phyloP scores from a whole-genome alignment of 2,797 vertebrate species.

The Hapalemur alaotrensis region DNA sequence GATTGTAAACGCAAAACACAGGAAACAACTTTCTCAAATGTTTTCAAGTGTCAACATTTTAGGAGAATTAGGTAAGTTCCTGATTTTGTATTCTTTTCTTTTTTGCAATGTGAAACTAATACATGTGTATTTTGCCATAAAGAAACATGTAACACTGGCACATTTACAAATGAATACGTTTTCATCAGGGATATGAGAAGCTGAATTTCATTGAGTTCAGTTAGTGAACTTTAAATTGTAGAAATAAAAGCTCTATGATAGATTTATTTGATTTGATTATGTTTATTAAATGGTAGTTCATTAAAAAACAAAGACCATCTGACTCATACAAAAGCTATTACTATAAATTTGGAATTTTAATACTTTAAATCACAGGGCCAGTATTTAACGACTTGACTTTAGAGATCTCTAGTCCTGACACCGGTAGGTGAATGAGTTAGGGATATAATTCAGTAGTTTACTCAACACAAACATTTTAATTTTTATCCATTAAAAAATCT shows the following conservation, averaged over 20 bases:
- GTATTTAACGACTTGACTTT: conserved; percentile 15
- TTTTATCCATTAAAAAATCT: not conserved
- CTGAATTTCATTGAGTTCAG: not conserved
- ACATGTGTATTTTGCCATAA: not conserved
- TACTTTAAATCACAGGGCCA: not conserved
- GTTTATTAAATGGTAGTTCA: conserved; percentile 28
- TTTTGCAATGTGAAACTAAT: not conserved
- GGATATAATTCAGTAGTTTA: conserved; percentile 8
- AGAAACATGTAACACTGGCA: not conserved
- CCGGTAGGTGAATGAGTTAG: not conserved
- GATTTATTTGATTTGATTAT: conserved; percentile 43
- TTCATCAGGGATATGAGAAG: not conserved
- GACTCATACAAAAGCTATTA: not conserved
- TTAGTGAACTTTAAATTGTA: conserved; percentile 36
- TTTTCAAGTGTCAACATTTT: conserved; percentile 2
- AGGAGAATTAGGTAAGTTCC: not conserved
- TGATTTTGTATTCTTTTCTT: not conserved
- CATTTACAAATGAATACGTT: not conserved
- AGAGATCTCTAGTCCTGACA: not conserved
- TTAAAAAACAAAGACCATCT: not conserved
- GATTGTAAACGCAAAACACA: conserved; percentile 11
- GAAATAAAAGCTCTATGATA: conserved; percentile 3
- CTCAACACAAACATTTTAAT: not conserved
- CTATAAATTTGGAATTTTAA: conserved; percentile 35
- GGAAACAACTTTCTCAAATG: not conserved